A percentile compares a stretch with the other conserved stretches of the same genome.
phyloP scores from a whole-genome alignment of 2,888 invertebrate genomes.

The Sinohyriopsis cumingii region DNA sequence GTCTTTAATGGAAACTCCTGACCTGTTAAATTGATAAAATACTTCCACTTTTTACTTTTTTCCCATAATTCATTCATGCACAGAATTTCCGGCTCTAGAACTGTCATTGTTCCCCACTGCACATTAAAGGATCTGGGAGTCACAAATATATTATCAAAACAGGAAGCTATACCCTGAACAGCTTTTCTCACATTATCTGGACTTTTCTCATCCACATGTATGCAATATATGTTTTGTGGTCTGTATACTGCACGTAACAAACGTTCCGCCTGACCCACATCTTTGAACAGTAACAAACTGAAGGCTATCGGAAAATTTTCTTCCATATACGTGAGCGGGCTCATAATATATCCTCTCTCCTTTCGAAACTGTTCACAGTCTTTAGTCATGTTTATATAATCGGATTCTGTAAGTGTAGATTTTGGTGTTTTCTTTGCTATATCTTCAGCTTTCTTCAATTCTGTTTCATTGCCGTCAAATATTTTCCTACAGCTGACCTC shows the following conservation, averaged over 20 bases:
- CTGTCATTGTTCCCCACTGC: conserved; percentile 58
- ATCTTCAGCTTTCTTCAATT: background rate
- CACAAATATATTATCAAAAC: conserved; percentile 65
- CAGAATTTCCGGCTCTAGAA: conserved; percentile 58
- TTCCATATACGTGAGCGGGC: conserved; percentile 47
- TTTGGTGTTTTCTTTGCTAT: background rate
- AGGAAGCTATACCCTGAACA: conserved; percentile 38
- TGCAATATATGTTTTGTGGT: conserved; percentile 66
- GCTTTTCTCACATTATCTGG: conserved; percentile 36
- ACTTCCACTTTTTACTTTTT: conserved; percentile 54
- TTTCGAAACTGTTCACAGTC: conserved; percentile 31
- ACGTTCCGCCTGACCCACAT: conserved; percentile 58
- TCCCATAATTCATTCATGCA: conserved; percentile 58
- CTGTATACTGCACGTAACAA: conserved; percentile 62
- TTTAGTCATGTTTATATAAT: conserved; percentile 13
- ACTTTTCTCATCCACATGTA: conserved; percentile 63
- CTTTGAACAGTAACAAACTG: conserved; percentile 57
- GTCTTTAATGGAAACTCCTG: conserved; percentile 64
- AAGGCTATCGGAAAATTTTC: conserved; percentile 60
- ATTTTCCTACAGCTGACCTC: background rate
- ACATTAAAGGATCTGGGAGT: conserved; percentile 42
- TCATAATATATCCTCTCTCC: conserved; percentile 28
- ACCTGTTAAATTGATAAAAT: conserved; percentile 64
- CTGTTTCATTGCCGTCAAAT: background rate
- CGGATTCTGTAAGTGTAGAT: background rate